Evolutionary conservation across 2,797 vertebrate species (phyloP), one percentile per base, ranked within the genome.

Genomic region (Buphagus erythrorhynchus): DNA sequence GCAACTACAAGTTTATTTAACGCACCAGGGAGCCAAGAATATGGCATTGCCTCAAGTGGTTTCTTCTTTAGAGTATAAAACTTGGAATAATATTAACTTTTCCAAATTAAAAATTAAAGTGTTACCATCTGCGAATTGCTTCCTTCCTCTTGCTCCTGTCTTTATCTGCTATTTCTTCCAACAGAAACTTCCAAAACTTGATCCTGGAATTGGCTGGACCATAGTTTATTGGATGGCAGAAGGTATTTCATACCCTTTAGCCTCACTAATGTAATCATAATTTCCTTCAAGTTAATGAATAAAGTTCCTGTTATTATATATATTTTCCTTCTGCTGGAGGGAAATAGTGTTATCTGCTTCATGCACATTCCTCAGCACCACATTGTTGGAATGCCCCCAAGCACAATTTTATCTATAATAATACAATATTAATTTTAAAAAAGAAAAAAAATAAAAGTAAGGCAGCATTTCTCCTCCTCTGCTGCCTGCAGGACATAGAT

Each of bases 281-380:
- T 91, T 96, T 96, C 84, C 48, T 63, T 75, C 83, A 86, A 68
- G 73, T 93, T 96, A 96, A 94, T 87, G 83, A 96, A 63, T 69
- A 79, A 93, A 90, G 26, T 79, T 93, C 35, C 57, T 68, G 31
- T 79, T 92, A 59, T 76, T 87, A 81, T 63, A 81, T 18, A 20
- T 51, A 49, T 87, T 73, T 88, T 65, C 62, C 45, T 95, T 35
- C 68, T 79, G 43, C 65, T 48, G 28, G 28, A 88, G 22, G 31
- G 35, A 90, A 93, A 77, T 33, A 38, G 45, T 45, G 76, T 95
- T 94, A 95, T 96, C 93, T 95, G n/a, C 52, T 72, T 67, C 58
- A n/a, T 58, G 54, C 83, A 95, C 85, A 45, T 86, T 95, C 66
- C 74, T 73, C 46, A 63, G 55, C 14, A 59, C 35, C 24, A 58